A percentile compares a stretch with the other conserved stretches of the same genome.
Conservation (phyloP, 2,113 vertebrate genomes). For the Brachionichthys hirsutus region DNA sequence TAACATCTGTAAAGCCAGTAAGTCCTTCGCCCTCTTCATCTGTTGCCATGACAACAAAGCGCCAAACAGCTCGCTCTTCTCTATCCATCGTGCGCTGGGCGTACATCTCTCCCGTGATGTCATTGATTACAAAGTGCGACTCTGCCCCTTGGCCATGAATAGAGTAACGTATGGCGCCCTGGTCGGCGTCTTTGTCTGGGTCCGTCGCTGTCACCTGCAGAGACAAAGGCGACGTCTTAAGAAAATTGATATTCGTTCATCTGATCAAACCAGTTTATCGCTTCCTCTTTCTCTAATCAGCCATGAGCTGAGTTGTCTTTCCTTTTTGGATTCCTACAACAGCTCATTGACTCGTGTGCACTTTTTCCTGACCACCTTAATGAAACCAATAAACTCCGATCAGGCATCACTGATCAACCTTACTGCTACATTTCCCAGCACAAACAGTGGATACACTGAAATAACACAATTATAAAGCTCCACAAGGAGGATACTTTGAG, state of each 20-base stretch:
- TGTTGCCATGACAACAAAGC: conserved; percentile 88
- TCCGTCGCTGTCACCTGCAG: conserved; percentile 85
- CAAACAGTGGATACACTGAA: no score
- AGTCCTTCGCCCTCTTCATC: conserved; percentile 89
- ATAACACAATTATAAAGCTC: no score
- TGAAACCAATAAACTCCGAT: conserved; percentile 53
- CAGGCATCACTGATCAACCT: conserved; percentile 14
- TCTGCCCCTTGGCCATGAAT: conserved; percentile 86
- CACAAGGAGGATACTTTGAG: no score
- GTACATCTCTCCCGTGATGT: conserved; percentile 85
- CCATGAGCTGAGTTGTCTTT: conserved; percentile 15
- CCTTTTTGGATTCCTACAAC: conserved; percentile 35
- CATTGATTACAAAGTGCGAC: conserved; percentile 86
- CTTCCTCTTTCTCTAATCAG: conserved; percentile 44
- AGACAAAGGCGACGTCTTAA: conserved; percentile 54
- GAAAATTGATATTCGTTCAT: conserved; percentile 43
- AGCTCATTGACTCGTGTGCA: conserved; percentile 48
- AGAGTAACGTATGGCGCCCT: conserved; percentile 85
- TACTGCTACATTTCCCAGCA: conserved; percentile 11
- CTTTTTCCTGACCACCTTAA: conserved; percentile 43
- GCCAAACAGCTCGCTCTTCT: conserved; percentile 85
- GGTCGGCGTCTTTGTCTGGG: conserved; percentile 84
- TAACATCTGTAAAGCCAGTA: conserved; percentile 88
- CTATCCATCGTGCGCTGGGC: conserved; percentile 84
- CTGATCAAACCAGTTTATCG: conserved; percentile 40